Conservation (phyloP, 1,140 invertebrate genomes). For the Drosophila sproati region DNA sequence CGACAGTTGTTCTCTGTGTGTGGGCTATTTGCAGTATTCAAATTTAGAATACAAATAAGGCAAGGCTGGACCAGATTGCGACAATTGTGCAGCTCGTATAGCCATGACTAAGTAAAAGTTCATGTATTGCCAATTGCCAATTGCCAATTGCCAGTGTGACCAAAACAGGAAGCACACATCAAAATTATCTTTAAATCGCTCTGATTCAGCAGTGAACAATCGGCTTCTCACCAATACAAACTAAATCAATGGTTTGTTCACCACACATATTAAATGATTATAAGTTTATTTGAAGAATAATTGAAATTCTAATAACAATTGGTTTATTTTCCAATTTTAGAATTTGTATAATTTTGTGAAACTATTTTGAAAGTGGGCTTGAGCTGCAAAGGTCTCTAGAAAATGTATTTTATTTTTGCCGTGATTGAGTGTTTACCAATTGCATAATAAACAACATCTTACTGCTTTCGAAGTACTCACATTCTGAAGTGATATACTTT, state of each 20-base stretch:
- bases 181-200: constrained; percentile 4
- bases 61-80: constrained; percentile 44
- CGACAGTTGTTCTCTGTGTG: constrained; percentile 23
- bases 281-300: too few relatives aligned
- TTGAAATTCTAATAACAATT: too few relatives aligned
- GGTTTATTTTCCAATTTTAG: too few relatives aligned
- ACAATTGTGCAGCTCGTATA: constrained; percentile 37
- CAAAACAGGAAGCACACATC: constrained; percentile 35
- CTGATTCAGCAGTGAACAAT: constrained; percentile 12
- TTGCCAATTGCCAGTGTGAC: constrained; percentile 17
- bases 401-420: not conserved
- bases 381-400: not conserved
- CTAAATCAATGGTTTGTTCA: too few relatives aligned
- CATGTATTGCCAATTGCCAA: constrained; percentile 23
- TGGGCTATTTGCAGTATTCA: constrained; percentile 38
- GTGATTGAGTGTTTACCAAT: not conserved
- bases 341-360: too few relatives aligned
- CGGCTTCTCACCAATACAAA: not conserved
- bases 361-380: not conserved
- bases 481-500: constrained; percentile 2
- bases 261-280: too few relatives aligned
- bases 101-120: constrained; percentile 44
- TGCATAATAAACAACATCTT: constrained; percentile 3
- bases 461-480: not conserved
- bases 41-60: constrained; percentile 44